Percentiles rank a stretch among this genome's conserved stretches.
These are phyloP conservation scores for Melieria picta DNA, from an alignment of 2,888 invertebrate species.

Conservation along the genomic window DNA sequence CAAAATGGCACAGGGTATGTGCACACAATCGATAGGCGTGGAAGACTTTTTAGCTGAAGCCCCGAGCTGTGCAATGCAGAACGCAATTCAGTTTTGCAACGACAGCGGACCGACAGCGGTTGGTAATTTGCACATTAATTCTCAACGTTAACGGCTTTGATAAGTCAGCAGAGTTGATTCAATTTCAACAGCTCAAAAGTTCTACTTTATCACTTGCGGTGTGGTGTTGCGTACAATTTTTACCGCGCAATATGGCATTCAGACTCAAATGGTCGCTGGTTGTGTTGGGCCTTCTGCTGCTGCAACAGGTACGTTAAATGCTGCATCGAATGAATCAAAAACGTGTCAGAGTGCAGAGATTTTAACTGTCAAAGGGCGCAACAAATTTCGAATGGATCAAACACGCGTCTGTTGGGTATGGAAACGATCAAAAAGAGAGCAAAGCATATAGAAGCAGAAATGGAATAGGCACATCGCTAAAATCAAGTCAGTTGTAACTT, in stretches of 20 bases:
- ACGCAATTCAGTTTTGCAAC: slow-evolving; percentile 47
- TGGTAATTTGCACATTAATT: slow-evolving; percentile 3
- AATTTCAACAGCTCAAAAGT: slow-evolving; percentile 13
- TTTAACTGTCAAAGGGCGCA: too few species aligned
- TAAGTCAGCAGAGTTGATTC: too few species aligned
- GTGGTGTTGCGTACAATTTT: background rate
- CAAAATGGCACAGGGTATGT: background rate
- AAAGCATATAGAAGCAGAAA: too few species aligned
- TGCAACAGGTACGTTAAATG: slow-evolving; percentile 20
- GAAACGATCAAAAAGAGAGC: too few species aligned
- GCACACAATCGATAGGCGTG: slow-evolving; percentile 18
- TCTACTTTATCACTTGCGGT: background rate
- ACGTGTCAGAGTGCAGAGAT: too few species aligned
- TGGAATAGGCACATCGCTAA: too few species aligned
- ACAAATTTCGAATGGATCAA: too few species aligned
- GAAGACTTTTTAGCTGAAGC: slow-evolving; percentile 18
- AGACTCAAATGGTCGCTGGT: slow-evolving; percentile 9
- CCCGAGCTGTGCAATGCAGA: slow-evolving; percentile 13
- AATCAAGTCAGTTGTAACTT: too few species aligned
- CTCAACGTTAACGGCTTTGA: too few species aligned
- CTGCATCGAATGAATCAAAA: too few species aligned
- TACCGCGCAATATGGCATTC: background rate
- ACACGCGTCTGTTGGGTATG: too few species aligned
- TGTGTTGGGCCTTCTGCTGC: slow-evolving; percentile 18
- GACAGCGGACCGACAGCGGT: slow-evolving; percentile 38